phyloP scores from a whole-genome alignment of 2,797 vertebrate species.

The Bovichtus variegatus region DNA sequence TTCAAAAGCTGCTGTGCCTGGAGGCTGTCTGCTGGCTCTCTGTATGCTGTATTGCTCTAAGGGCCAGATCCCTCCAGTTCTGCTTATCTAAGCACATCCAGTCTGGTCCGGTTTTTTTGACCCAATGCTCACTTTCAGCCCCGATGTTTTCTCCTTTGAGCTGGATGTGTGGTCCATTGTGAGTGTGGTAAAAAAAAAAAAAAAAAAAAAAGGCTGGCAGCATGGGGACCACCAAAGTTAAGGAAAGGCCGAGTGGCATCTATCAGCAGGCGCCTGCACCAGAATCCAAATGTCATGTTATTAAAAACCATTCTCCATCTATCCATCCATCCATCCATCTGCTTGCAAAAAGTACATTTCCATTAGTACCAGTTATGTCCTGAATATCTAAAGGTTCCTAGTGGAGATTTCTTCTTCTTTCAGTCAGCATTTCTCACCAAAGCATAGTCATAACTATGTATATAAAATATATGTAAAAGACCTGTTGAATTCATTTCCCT shows the following conservation, averaged over 20 bases:
- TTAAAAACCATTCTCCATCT: neutral
- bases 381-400: neutral
- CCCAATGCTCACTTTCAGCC: constrained; percentile 71
- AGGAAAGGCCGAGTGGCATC: constrained; percentile 49
- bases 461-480: too few relatives aligned
- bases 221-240: constrained; percentile 77
- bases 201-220: constrained; percentile 61
- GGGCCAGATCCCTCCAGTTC: constrained; percentile 66
- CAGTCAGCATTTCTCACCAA: neutral
- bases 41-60: constrained; percentile 55
- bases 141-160: constrained; percentile 70
- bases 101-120: constrained; percentile 79
- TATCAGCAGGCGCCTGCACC: constrained; percentile 23
- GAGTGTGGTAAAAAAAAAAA: constrained; percentile 72
- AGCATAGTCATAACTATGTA: too few relatives aligned
- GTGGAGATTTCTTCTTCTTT: neutral
- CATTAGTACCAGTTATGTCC: neutral
- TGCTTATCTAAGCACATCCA: constrained; percentile 83
- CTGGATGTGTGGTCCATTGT: constrained; percentile 84
- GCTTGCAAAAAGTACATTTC: neutral
- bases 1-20: constrained; percentile 43
- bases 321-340: neutral
- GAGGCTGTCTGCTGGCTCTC: constrained; percentile 48
- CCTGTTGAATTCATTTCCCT: too few relatives aligned
- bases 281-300: constrained; percentile 16